Conservation (phyloP, 2,797 vertebrate genomes). For the Knipowitschia caucasica region DNA sequence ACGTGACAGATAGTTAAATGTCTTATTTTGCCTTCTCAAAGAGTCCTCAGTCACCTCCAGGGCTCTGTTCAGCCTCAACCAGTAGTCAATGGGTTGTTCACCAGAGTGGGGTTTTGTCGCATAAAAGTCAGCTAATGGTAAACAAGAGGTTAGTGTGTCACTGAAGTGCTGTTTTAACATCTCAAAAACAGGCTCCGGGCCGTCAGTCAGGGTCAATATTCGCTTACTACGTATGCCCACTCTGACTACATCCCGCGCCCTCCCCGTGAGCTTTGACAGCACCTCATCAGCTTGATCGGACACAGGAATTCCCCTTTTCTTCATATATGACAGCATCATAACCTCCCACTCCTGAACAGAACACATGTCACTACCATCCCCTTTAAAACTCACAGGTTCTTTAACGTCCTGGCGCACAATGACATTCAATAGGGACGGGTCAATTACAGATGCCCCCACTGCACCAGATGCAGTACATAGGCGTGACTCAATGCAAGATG, state of each 20-base stretch:
- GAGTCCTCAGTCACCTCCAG: slow-evolving; percentile 3
- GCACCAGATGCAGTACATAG: background rate
- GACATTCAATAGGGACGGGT: background rate
- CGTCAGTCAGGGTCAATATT: no score
- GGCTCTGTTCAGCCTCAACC: no score
- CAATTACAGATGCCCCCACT: background rate
- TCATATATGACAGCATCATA: no score
- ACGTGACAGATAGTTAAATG: background rate
- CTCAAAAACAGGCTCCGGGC: no score
- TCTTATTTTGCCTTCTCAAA: slow-evolving; percentile 17
- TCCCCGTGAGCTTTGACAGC: background rate
- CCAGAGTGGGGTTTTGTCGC: slow-evolving; percentile 3
- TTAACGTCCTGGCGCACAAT: background rate
- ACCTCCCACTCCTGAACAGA: background rate
- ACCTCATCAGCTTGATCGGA: no score
- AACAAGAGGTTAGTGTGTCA: slow-evolving; percentile 7
- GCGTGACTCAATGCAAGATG: background rate
- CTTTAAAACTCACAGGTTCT: background rate
- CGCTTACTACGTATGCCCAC: background rate
- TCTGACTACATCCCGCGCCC: background rate
- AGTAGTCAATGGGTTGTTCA: slow-evolving; percentile 33
- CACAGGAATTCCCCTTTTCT: no score
- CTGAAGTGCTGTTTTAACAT: slow-evolving; percentile 29
- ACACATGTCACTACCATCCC: background rate
- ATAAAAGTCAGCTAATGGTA: slow-evolving; percentile 33